Conservation (phyloP, 2,888 invertebrate species). For the Torymus texanus region DNA sequence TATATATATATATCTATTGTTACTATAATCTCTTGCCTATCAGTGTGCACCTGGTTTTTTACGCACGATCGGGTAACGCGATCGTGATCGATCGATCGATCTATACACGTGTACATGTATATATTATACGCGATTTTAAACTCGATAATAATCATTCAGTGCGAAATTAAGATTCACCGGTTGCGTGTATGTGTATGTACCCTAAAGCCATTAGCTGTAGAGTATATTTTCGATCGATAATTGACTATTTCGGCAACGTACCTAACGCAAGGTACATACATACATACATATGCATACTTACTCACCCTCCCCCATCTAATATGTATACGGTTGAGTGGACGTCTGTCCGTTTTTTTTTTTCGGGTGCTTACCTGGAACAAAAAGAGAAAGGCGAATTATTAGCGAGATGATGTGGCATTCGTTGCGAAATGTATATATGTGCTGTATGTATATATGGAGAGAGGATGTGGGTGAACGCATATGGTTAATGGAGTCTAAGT, state of each 20-base stretch:
- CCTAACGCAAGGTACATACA: neutral
- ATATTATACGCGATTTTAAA: neutral
- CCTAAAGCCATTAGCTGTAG: neutral
- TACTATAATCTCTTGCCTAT: no score
- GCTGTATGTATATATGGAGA: neutral
- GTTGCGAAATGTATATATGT: conserved; percentile 13
- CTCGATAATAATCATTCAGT: conserved; percentile 32
- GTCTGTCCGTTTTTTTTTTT: conserved; percentile 19
- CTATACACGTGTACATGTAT: neutral
- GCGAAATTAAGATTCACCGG: conserved; percentile 40
- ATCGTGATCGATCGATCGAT: conserved; percentile 22
- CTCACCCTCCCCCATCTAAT: conserved; percentile 33
- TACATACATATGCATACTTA: neutral
- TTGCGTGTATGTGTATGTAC: neutral
- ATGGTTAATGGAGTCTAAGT: neutral
- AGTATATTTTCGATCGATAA: conserved; percentile 8
- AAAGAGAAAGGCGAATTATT: conserved; percentile 51
- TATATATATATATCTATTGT: no score
- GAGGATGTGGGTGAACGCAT: neutral
- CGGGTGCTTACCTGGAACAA: conserved; percentile 60
- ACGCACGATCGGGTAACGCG: neutral
- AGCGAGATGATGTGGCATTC: neutral
- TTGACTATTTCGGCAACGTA: conserved; percentile 30
- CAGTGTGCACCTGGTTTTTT: neutral
- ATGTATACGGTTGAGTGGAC: neutral